phyloP scores from a whole-genome alignment of 2,113 vertebrate species.

The Podarcis muralis region DNA sequence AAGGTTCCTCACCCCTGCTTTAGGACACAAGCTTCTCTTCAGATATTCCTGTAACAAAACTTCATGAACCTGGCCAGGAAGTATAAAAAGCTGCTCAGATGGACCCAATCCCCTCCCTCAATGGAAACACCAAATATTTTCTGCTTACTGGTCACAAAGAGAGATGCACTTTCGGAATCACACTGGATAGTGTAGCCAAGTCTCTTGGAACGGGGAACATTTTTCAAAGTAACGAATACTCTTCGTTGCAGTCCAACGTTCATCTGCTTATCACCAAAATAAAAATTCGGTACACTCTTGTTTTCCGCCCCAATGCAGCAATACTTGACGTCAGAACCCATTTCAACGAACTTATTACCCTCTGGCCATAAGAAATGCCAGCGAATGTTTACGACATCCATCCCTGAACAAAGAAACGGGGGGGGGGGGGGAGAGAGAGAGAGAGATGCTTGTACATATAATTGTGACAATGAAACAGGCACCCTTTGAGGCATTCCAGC shows the following conservation, averaged over 20 bases:
- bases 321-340: constrained; percentile 66
- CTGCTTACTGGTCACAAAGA: constrained; percentile 5
- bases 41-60: not conserved
- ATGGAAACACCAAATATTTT: not conserved
- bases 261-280: not conserved
- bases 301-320: constrained; percentile 67
- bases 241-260: not conserved
- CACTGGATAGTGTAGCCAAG: constrained; percentile 54
- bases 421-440: not conserved
- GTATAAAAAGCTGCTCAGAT: not conserved
- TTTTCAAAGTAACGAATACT: constrained; percentile 37
- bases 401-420: constrained; percentile 53
- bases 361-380: constrained; percentile 61
- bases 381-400: not conserved
- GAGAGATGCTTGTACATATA: not conserved
- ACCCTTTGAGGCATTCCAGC: too few species aligned
- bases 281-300: constrained; percentile 32
- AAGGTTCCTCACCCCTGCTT: not conserved
- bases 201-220: not conserved
- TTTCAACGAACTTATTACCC: constrained; percentile 58
- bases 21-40: not conserved
- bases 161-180: fast-evolving
- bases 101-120: not conserved
- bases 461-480: too few species aligned
- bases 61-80: not conserved